A percentile compares a stretch with the other conserved stretches of the same genome.
phyloP scores from a whole-genome alignment of 2,797 vertebrate species.

The Scolopax bukidnonensis region DNA sequence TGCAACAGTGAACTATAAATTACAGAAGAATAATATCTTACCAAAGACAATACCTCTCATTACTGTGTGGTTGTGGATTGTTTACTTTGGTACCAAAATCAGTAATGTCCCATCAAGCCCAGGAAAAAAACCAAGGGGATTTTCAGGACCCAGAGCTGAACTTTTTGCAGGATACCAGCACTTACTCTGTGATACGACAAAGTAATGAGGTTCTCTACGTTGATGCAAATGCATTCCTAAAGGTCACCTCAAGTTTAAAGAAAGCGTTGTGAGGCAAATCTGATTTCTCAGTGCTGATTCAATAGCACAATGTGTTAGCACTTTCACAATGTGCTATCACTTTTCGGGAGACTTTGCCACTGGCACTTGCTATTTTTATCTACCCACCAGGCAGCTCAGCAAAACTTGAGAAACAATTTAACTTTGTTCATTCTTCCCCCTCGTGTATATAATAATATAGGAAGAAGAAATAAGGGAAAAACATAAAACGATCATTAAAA shows the following conservation, averaged over 20 bases:
- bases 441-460: conserved; percentile 41
- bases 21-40: neutral
- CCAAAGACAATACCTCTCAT: conserved; percentile 35
- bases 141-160: neutral
- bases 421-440: conserved; percentile 50
- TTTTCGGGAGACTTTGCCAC: conserved; percentile 62
- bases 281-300: conserved; percentile 71
- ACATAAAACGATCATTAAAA: conserved; percentile 57
- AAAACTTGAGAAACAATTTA: conserved; percentile 68
- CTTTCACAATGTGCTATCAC: conserved; percentile 41
- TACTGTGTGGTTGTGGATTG: neutral
- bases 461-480: conserved; percentile 32
- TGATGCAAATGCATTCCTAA: conserved; percentile 47
- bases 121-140: neutral
- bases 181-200: neutral
- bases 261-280: conserved; percentile 54
- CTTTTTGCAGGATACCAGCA: neutral
- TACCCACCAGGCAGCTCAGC: conserved; percentile 62
- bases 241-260: conserved; percentile 63
- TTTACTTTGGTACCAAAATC: neutral
- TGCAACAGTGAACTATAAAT: neutral
- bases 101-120: neutral
- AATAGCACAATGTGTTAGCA: conserved; percentile 59
- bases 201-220: neutral
- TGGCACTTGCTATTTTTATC: conserved; percentile 73